These are phyloP conservation scores for Tachina fera DNA, from an alignment of 2,888 invertebrate species.

Conservation along the genomic window DNA sequence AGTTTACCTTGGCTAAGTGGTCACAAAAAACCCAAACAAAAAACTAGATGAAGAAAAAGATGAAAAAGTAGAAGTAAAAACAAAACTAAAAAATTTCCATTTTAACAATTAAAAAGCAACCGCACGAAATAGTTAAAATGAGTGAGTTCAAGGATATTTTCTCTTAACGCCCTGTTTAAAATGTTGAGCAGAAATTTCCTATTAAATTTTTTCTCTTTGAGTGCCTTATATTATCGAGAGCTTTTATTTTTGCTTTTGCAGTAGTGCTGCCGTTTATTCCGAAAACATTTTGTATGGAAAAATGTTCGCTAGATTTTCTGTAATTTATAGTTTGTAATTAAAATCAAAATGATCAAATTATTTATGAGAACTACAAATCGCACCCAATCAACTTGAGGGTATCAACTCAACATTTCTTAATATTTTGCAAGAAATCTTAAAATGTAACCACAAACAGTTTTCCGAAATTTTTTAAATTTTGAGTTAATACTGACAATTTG, in stretches of 20 bases:
- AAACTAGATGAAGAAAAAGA: conserved; percentile 5
- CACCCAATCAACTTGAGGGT: no score
- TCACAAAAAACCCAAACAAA: conserved; percentile 32
- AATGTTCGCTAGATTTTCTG: not conserved
- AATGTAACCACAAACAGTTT: no score
- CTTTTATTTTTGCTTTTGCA: not conserved
- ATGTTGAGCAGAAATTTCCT: not conserved
- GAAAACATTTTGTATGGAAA: not conserved
- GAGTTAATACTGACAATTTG: no score
- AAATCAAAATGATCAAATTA: no score
- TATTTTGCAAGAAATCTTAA: no score
- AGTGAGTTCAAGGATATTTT: not conserved
- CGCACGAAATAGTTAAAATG: not conserved
- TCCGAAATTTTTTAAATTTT: no score
- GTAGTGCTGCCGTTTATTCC: no score
- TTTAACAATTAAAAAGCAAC: conserved; percentile 5
- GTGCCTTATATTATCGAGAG: conserved; percentile 3
- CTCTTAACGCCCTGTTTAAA: not conserved
- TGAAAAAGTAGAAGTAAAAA: not conserved
- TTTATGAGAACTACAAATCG: no score
- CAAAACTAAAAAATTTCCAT: not conserved
- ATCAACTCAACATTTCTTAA: no score
- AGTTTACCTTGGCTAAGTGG: conserved; percentile 70
- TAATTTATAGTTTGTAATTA: no score
- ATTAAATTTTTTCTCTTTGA: conserved; percentile 13